Evolutionary conservation across 2,797 vertebrate genomes (phyloP).

Genomic region (Carduelis carduelis): DNA sequence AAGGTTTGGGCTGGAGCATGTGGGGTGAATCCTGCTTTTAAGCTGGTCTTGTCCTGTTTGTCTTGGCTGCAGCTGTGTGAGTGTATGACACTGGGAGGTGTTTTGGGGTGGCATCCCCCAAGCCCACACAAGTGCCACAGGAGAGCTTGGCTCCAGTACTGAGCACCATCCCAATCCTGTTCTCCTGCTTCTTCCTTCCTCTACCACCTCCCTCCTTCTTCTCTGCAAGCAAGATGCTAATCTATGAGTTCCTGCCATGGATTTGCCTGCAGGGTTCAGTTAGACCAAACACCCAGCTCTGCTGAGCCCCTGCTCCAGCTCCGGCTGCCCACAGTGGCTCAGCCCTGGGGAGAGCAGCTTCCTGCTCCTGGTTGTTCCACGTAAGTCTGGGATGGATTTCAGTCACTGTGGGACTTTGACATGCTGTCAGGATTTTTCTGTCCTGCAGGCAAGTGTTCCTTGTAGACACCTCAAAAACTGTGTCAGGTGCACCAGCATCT

Average conservation of each 20-base stretch:
- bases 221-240: neutral
- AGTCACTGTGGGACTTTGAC: neutral
- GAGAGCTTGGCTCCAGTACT: accelerated
- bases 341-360: neutral
- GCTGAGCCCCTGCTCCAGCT: neutral
- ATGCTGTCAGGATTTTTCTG: neutral
- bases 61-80: neutral
- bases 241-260: neutral
- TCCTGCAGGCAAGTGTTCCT: accelerated
- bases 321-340: accelerated
- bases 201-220: neutral
- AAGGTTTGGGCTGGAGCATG: neutral
- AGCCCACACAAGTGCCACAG: neutral
- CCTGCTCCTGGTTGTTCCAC: neutral
- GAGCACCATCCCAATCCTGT: neutral
- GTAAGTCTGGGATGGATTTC: neutral
- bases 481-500: neutral
- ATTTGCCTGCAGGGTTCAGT: neutral
- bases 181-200: neutral
- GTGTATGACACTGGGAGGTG: accelerated
- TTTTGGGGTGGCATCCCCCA: neutral
- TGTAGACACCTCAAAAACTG: neutral
- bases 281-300: neutral
- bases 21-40: neutral
- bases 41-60: neutral